A percentile compares a stretch with the other conserved stretches of the same genome.
phyloP scores from a whole-genome alignment of 2,113 vertebrate species.

The Podiceps cristatus region DNA sequence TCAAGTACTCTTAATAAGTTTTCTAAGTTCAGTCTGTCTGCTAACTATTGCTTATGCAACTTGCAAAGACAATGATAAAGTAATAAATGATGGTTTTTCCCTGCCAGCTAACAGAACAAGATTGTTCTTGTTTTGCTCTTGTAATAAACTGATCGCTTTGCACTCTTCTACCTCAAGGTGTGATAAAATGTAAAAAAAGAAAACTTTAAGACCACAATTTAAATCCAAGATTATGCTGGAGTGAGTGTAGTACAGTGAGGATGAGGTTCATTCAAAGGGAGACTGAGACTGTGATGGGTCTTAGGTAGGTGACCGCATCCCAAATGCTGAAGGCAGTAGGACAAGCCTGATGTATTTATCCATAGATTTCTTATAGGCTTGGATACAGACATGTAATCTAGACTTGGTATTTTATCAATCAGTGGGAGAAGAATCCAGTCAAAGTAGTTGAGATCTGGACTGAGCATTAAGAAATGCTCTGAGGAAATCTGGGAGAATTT shows the following conservation, averaged over 20 bases:
- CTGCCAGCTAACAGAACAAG: neutral
- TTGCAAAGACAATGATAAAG: neutral
- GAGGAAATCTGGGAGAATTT: neutral
- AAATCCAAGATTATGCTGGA: neutral
- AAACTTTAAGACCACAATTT: neutral
- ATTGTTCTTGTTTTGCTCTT: neutral
- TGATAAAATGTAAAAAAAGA: neutral
- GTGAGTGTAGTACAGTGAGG: neutral
- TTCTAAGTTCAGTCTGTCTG: neutral
- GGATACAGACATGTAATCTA: no score
- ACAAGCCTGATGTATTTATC: neutral
- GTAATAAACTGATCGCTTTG: neutral
- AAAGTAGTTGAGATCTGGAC: neutral
- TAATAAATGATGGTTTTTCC: neutral
- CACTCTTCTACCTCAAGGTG: neutral
- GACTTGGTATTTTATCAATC: neutral
- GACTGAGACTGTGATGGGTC: neutral
- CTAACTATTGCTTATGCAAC: neutral
- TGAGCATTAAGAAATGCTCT: neutral
- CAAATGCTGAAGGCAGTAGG: neutral
- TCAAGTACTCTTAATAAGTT: neutral
- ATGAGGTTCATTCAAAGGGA: neutral
- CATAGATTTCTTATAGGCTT: neutral
- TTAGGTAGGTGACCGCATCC: neutral
- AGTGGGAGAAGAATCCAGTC: neutral